Percentiles rank a stretch among this genome's conserved stretches.
Evolutionary conservation across 2,797 vertebrate genomes (phyloP).

Genomic region (Notolabrus celidotus): DNA sequence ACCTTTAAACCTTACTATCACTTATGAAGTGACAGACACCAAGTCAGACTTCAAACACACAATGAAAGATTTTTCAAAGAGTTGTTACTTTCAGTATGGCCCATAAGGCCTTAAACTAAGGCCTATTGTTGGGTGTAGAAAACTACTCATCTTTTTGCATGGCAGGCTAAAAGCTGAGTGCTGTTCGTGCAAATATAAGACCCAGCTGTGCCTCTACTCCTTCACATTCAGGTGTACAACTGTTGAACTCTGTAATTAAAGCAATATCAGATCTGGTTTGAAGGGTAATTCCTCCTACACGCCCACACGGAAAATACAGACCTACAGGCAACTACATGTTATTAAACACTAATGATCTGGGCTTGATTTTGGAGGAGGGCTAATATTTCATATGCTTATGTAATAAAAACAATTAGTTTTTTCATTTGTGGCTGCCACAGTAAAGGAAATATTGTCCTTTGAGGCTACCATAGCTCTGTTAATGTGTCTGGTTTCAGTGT

Average conservation of each 20-base stretch:
- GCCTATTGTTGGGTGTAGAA: not conserved
- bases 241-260: slow-evolving; percentile 75
- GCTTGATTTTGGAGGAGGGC: not conserved
- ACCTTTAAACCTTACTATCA: slow-evolving; percentile 6
- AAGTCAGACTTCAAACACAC: not conserved
- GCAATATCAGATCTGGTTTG: slow-evolving; percentile 68
- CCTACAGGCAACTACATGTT: slow-evolving; percentile 40
- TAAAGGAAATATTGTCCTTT: slow-evolving; percentile 17
- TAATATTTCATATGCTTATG: slow-evolving; percentile 29
- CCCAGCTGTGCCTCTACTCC: slow-evolving; percentile 46
- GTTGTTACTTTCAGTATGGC: not conserved
- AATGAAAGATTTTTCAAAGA: not conserved
- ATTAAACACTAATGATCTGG: slow-evolving; percentile 40
- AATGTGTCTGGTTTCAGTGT: slow-evolving; percentile 39
- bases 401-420: slow-evolving; percentile 1
- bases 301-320: slow-evolving; percentile 53
- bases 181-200: slow-evolving; percentile 54
- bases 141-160: slow-evolving; percentile 1
- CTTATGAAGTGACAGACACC: slow-evolving; percentile 2
- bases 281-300: slow-evolving; percentile 66
- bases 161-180: slow-evolving; percentile 31
- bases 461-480: slow-evolving; percentile 14
- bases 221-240: slow-evolving; percentile 60
- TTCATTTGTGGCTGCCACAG: slow-evolving; percentile 13
- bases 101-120: not conserved